A percentile compares a stretch with the other conserved stretches of the same genome.
Evolutionary conservation across 2,888 invertebrate species (phyloP).

Genomic region (Chalcis sispes): DNA sequence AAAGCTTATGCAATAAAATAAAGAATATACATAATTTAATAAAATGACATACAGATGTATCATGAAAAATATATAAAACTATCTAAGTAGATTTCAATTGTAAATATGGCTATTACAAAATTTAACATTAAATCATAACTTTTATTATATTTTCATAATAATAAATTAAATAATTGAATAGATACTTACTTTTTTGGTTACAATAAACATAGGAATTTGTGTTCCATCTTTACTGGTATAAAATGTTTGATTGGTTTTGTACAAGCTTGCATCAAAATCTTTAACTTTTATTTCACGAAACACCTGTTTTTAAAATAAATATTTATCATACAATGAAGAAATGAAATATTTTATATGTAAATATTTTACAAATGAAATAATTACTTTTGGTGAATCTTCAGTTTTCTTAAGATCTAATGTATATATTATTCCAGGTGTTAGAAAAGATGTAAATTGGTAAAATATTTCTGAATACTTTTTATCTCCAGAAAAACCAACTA

Average conservation of each 20-base stretch:
- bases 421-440: slow-evolving; percentile 92
- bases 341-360: neutral
- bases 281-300: slow-evolving; percentile 91
- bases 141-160: neutral
- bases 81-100: too few relatives aligned
- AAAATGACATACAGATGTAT: too few relatives aligned
- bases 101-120: slow-evolving; percentile 1
- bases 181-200: slow-evolving; percentile 83
- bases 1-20: too few relatives aligned
- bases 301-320: slow-evolving; percentile 77
- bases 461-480: slow-evolving; percentile 93
- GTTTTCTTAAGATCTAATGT: slow-evolving; percentile 87
- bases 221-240: slow-evolving; percentile 95
- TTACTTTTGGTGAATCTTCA: slow-evolving; percentile 73
- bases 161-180: slow-evolving; percentile 1
- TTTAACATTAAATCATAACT: neutral
- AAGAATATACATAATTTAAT: too few relatives aligned
- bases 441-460: slow-evolving; percentile 95
- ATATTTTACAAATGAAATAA: slow-evolving; percentile 35
- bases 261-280: slow-evolving; percentile 87
- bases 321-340: neutral
- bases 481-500: slow-evolving; percentile 90
- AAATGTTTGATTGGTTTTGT: slow-evolving; percentile 92
- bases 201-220: slow-evolving; percentile 96
- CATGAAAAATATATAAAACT: too few relatives aligned